phyloP scores from a whole-genome alignment of 2,797 vertebrate species.

The Aselliscus stoliczkanus region DNA sequence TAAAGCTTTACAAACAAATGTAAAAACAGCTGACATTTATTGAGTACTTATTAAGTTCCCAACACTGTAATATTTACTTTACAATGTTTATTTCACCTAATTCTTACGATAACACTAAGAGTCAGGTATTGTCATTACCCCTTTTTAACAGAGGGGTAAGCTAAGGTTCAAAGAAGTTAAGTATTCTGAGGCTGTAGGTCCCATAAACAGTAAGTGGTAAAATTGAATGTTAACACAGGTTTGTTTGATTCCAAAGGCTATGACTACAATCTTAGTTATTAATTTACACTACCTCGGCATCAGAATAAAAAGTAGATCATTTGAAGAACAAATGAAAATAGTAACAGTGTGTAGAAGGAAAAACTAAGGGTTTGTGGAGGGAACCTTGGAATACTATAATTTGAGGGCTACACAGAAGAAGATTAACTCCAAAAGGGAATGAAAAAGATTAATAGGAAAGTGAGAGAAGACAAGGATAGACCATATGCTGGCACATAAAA shows the following conservation, averaged over 20 bases:
- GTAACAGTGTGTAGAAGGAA: background rate
- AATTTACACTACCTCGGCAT: background rate
- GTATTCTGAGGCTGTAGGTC: background rate
- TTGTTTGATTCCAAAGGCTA: background rate
- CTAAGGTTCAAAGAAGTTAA: background rate
- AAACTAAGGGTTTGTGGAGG: background rate
- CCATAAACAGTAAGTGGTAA: background rate
- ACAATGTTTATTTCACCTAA: background rate
- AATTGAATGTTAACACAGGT: background rate
- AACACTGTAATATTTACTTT: background rate
- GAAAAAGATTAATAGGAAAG: background rate
- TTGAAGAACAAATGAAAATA: background rate
- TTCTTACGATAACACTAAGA: background rate
- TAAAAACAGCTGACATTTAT: background rate
- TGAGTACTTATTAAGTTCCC: background rate
- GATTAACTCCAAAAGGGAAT: background rate
- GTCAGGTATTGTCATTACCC: background rate
- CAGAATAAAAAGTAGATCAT: background rate
- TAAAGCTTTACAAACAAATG: background rate
- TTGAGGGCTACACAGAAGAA: background rate
- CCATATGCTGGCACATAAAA: too few relatives aligned
- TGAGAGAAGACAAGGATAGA: too few relatives aligned
- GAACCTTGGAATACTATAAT: background rate
- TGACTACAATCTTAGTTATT: background rate
- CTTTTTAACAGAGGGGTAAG: background rate